Conservation (phyloP, 2,113 vertebrate genomes). For the Hippoglossus stenolepis region DNA sequence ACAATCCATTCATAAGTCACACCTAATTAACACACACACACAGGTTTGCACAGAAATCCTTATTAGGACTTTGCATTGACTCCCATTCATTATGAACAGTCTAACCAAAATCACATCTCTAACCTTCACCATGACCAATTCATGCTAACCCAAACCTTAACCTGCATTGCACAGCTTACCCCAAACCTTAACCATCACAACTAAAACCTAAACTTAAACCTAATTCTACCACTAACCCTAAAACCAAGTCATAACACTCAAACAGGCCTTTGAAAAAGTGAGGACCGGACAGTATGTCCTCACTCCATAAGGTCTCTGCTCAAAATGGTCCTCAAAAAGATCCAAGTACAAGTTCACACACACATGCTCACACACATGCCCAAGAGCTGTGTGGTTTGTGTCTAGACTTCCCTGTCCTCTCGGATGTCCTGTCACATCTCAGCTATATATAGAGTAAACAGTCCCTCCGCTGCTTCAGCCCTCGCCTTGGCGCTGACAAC, state of each 20-base stretch:
- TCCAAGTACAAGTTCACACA: neutral
- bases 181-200: too few relatives aligned
- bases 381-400: constrained; percentile 51
- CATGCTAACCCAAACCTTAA: too few relatives aligned
- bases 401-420: constrained; percentile 71
- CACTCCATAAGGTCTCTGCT: too few relatives aligned
- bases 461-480: constrained; percentile 43
- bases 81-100: neutral
- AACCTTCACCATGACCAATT: neutral
- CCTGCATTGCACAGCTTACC: too few relatives aligned
- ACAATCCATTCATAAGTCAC: neutral
- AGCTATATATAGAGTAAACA: constrained; percentile 70
- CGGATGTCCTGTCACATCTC: constrained; percentile 74
- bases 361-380: constrained; percentile 11
- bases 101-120: too few relatives aligned
- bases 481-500: constrained; percentile 36
- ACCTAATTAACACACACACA: neutral
- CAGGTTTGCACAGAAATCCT: too few relatives aligned
- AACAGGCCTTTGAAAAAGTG: neutral
- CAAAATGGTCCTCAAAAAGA: too few relatives aligned
- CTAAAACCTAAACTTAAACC: too few relatives aligned
- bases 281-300: too few relatives aligned
- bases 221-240: too few relatives aligned
- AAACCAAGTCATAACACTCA: too few relatives aligned
- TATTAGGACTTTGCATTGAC: neutral